Base-by-base conservation (phyloP, 2,113 vertebrate species). In the Nothobranchius furzeri region DNA sequence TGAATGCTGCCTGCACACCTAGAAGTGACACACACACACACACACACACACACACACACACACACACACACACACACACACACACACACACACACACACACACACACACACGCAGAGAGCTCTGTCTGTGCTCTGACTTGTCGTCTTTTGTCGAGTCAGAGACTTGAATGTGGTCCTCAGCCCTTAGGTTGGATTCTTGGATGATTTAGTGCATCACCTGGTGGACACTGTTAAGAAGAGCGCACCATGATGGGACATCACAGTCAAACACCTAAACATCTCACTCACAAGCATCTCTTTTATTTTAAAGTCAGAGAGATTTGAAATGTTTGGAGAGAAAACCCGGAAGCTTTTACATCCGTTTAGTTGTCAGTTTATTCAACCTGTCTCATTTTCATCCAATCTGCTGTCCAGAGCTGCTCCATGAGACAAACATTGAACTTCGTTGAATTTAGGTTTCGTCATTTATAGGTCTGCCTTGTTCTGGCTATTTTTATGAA, bases 141-240 rank as follows among this genome's bases (percentile, higher is more conserved):
- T 68, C 61, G 42, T 70, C 60, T 30, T 8, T 3, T 45, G n/a
- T 58, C 24, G 60, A 57, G 62, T 75, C 4, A 60, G 60, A 68
- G 51, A 58, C 15, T 45, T 43, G 36, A 24, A 40, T n/a, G 54
- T 65, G 85, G 69, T 70, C 69, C 61, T 85, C n/a, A 12, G 25
- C 56, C 55, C 74, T 74, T 63, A 45, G 65, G 76, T 73, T 83
- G 78, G 67, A 59, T 20, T 45, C 56, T 9, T 54, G 45, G 66
- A 59, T 88, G 87, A 88, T 85, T 84, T 89, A 89, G 85, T 85
- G 88, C 88, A 90, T 84, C 90, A 90, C 90, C 89, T 90, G 83
- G 83, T 89, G 91, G 87, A 85, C 82, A 65, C 35, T 65, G 61
- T n/a, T 66, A 71, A 82, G 77, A 89, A 83, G 73, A 75, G 78